Conservation (phyloP, 2,888 invertebrate species). For the Drosophila parthenogenetica region DNA sequence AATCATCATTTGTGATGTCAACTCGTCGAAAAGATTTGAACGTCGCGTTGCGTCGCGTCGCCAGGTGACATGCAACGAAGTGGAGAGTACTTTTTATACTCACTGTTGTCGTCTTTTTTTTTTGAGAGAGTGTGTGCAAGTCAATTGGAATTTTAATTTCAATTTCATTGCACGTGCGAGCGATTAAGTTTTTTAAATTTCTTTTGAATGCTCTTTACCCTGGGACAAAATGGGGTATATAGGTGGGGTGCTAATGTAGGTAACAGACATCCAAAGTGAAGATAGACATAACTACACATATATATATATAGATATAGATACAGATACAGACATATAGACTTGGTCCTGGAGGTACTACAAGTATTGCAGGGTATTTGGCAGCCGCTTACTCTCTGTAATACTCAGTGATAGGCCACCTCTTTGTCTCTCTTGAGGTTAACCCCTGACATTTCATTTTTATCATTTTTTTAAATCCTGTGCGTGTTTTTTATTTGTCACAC, state of each 20-base stretch:
- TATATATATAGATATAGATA: no score
- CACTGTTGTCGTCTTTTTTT: slow-evolving; percentile 10
- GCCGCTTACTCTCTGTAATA: background rate
- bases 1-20: slow-evolving; percentile 42
- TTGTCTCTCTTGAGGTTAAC: background rate
- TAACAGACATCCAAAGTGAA: no score
- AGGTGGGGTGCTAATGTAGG: background rate
- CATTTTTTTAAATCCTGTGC: slow-evolving; percentile 49
- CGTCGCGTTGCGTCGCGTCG: background rate
- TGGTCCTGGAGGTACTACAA: no score
- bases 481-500: slow-evolving; percentile 50
- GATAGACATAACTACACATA: no score
- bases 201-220: background rate
- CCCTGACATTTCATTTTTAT: background rate
- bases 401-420: slow-evolving; percentile 21
- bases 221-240: background rate
- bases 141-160: slow-evolving; percentile 31
- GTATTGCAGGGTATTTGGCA: background rate
- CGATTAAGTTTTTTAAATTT: slow-evolving; percentile 65
- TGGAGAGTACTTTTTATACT: slow-evolving; percentile 6
- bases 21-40: slow-evolving; percentile 16
- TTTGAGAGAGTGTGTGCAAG: slow-evolving; percentile 17
- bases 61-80: slow-evolving; percentile 34
- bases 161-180: slow-evolving; percentile 64
- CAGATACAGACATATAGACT: no score